A percentile compares a stretch with the other conserved stretches of the same genome.
These are phyloP conservation scores for Halocynthia aurantium DNA, from an alignment of 23 tunicate genomes.

Conservation along the genomic window DNA sequence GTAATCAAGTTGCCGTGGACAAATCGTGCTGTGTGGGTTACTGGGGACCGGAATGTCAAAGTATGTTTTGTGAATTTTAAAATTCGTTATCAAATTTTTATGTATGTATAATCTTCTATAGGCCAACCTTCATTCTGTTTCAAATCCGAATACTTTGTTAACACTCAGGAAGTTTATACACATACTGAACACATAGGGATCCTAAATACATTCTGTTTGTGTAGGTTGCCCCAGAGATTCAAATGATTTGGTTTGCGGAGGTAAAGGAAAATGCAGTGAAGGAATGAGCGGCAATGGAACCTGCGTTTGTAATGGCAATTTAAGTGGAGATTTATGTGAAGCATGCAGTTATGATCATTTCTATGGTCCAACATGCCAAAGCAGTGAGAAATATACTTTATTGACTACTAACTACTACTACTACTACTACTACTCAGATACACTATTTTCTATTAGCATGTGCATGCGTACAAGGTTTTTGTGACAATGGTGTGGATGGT, in stretches of 20 bases:
- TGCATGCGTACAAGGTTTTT: constrained; percentile 66
- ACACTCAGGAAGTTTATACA: too few species aligned
- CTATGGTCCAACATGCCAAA: constrained; percentile 67
- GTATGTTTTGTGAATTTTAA: constrained; percentile 13
- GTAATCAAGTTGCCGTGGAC: constrained; percentile 12
- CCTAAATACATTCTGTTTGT: not conserved
- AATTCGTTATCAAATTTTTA: not conserved
- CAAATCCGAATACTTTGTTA: not conserved
- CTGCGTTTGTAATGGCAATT: constrained; percentile 46
- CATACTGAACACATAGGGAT: not conserved
- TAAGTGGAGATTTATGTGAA: constrained; percentile 73
- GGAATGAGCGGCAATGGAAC: constrained; percentile 72
- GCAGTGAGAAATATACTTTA: constrained; percentile 16
- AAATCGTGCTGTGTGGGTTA: constrained; percentile 39
- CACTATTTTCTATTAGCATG: constrained; percentile 39
- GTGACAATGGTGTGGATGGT: constrained; percentile 76
- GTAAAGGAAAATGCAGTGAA: constrained; percentile 55
- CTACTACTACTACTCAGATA: not conserved
- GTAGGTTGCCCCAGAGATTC: constrained; percentile 34
- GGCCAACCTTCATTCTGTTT: not conserved
- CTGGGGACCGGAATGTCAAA: constrained; percentile 77
- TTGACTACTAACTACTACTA: not conserved
- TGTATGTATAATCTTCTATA: constrained; percentile 1
- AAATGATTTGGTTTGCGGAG: constrained; percentile 33
- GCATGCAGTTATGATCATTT: constrained; percentile 24